Evolutionary conservation across 2,888 invertebrate genomes (phyloP).

Genomic region (Gari tellinella): DNA sequence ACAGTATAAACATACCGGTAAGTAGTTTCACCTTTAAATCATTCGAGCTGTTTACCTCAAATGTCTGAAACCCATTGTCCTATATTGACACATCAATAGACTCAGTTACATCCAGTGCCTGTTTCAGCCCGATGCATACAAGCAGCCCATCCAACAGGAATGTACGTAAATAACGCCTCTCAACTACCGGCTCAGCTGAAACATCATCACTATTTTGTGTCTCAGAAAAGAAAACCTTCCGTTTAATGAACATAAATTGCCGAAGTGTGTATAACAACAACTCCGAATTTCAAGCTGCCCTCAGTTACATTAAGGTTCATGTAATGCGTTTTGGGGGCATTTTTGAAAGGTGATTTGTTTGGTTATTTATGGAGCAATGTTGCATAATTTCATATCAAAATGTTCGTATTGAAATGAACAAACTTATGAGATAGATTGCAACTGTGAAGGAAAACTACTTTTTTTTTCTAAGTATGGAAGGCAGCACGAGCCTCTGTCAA

Average conservation of each 20-base stretch:
- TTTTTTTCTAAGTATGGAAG: too few species aligned
- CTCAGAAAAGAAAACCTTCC: constrained; percentile 32
- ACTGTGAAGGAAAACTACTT: too few species aligned
- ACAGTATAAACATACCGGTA: constrained; percentile 35
- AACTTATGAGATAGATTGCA: too few species aligned
- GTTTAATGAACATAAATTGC: constrained; percentile 45
- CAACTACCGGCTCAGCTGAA: background rate
- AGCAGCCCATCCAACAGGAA: background rate
- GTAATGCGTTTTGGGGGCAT: too few species aligned
- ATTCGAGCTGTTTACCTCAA: constrained; percentile 11
- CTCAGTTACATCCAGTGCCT: background rate
- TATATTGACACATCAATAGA: constrained; percentile 1
- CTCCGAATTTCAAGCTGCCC: constrained; percentile 29
- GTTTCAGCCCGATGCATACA: background rate
- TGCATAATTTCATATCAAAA: too few species aligned
- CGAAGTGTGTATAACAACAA: constrained; percentile 26
- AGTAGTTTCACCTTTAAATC: constrained; percentile 24
- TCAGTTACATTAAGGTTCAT: constrained; percentile 43
- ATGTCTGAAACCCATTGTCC: background rate
- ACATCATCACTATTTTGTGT: constrained; percentile 13
- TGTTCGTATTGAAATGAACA: too few species aligned
- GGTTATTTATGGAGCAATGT: too few species aligned
- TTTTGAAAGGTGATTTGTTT: too few species aligned
- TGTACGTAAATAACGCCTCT: background rate
- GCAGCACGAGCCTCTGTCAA: too few species aligned